Evolutionary conservation across 2,797 vertebrate genomes (phyloP).

Genomic region (Rhinogobio ventralis): DNA sequence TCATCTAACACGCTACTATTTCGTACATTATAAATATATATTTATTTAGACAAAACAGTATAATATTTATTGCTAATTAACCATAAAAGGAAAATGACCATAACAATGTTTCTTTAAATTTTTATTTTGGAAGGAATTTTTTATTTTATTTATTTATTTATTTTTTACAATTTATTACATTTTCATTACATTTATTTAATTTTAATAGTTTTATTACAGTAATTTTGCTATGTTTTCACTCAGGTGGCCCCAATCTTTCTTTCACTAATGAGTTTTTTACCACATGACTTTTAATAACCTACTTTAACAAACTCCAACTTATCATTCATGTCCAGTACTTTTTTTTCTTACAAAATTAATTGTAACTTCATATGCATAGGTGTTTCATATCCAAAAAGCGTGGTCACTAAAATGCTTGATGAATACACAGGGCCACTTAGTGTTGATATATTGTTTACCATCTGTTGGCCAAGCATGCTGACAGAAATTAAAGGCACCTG

Average conservation of each 20-base stretch:
- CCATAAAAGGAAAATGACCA: not conserved
- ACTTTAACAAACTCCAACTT: not conserved
- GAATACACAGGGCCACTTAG: not conserved
- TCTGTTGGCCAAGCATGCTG: slow-evolving; percentile 23
- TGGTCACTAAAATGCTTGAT: not conserved
- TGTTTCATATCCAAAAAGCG: not conserved
- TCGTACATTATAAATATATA: not conserved
- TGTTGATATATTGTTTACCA: slow-evolving; percentile 36
- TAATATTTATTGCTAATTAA: not conserved
- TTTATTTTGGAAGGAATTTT: not conserved
- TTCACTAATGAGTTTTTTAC: too few species aligned
- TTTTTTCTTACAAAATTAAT: not conserved
- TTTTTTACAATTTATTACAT: not conserved
- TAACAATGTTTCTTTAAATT: too few species aligned
- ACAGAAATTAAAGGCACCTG: slow-evolving; percentile 26
- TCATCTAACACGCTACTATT: not conserved
- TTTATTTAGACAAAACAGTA: not conserved
- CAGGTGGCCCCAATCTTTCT: not conserved
- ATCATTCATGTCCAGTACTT: not conserved
- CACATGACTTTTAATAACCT: not conserved
- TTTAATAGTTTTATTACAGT: too few species aligned
- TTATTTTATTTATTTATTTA: not conserved
- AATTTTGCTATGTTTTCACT: not conserved
- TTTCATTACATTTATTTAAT: not conserved
- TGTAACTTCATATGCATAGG: not conserved